Evolutionary conservation across 2,797 vertebrate species (phyloP), one percentile per base, ranked within the genome.

Genomic region (Corythornis leucogaster): DNA sequence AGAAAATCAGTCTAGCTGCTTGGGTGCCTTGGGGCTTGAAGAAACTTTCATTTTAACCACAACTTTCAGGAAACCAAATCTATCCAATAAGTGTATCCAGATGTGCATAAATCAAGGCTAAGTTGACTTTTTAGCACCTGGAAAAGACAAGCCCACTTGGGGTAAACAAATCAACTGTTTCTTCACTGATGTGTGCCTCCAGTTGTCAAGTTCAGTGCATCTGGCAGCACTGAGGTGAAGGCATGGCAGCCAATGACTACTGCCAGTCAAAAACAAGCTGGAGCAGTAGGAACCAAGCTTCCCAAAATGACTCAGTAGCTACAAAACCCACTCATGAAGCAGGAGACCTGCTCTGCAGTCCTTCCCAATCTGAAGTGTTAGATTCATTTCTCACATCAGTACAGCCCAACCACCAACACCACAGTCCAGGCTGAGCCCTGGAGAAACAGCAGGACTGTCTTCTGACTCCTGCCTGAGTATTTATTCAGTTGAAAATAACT

Each of bases 341-440:
- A 45, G 58, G 31, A 82, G 2, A 82, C 20, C 15, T 62, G 12
- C 19, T 43, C 26, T 57, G 51, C 13, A 66, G 30, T 43, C 21
- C 45, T 66, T 74, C 20, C 20, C n/a, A 70, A 35, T 6, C 11
- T 67, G 45, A 31, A 31, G 16, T 19, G 45, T 79, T 63, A 67
- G 42, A 70, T 3, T 5, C n/a, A 30, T 6, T 20, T 75, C 33
- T 86, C 16, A 55, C 18, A 35, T 58, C 15, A 85, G 57, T 78
- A 26, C 2, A 0, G 15, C 38, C n/a, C 63, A 58, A 6, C 6
- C 15, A 66, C 8, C 51, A 58, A 12, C 24, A 33, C 4, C 2
- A 1, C 0, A 0, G 14, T 58, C 42, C 2, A 2, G 46, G 30
- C 40, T 45, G 33, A 70, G 50, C 16, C 14, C 58, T 5, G 7